phyloP scores from a whole-genome alignment of 2,888 invertebrate species.

The Trichogramma dendrolimi region DNA sequence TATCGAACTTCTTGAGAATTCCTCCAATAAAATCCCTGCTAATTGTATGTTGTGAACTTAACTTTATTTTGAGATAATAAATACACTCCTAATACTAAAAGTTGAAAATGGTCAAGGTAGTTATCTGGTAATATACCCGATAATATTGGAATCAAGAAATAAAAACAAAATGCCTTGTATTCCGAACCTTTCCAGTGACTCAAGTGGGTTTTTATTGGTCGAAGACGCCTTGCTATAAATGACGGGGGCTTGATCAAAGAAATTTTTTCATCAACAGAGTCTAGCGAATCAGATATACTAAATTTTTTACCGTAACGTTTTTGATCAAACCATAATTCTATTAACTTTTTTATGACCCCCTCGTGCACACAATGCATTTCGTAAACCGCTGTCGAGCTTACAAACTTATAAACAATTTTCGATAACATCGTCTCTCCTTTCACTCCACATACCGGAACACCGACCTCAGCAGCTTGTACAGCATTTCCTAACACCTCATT shows the following conservation, averaged over 20 bases:
- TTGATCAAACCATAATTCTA: constrained; percentile 1
- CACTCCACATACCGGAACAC: constrained; percentile 10
- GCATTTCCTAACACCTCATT: background rate
- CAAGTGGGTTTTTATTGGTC: background rate
- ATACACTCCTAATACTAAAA: constrained; percentile 1
- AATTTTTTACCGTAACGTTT: background rate
- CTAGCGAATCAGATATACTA: background rate
- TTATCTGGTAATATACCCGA: background rate
- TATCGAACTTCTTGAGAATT: background rate
- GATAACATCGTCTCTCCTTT: constrained; percentile 26
- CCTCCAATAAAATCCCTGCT: too few relatives aligned
- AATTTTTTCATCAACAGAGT: background rate
- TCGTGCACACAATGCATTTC: constrained; percentile 19
- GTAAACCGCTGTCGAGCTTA: constrained; percentile 19
- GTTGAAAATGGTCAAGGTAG: constrained; percentile 2
- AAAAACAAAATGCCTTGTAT: background rate
- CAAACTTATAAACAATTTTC: constrained; percentile 7
- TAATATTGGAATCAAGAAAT: background rate
- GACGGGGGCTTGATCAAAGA: background rate
- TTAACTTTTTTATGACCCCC: background rate
- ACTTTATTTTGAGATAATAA: background rate
- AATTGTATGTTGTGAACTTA: background rate
- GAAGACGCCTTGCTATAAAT: background rate
- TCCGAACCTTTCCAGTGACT: background rate
- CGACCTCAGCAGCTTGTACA: background rate